A percentile compares a stretch with the other conserved stretches of the same genome.
phyloP scores from a whole-genome alignment of 2,113 vertebrate species.

The Rafetus swinhoei region DNA sequence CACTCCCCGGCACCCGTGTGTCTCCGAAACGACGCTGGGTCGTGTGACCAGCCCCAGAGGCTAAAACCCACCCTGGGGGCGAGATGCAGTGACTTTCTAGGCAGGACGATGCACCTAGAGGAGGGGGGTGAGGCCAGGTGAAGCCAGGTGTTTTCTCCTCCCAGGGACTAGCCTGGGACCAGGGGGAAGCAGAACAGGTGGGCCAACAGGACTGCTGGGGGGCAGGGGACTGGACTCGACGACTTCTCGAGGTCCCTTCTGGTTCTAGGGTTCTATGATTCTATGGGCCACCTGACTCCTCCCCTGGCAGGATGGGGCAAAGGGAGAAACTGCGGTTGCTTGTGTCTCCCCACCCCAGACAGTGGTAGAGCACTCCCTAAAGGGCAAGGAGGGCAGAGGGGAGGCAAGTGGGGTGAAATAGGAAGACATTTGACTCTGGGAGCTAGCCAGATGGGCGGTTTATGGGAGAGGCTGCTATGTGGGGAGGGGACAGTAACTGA shows the following conservation, averaged over 20 bases:
- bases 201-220: neutral
- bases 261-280: too few species aligned
- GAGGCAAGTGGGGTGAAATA: neutral
- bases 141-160: neutral
- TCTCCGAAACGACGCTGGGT: neutral
- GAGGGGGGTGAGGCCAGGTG: neutral
- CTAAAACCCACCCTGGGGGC: neutral
- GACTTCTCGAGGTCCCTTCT: too few species aligned
- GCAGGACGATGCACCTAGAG: neutral
- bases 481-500: too few species aligned
- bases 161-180: neutral
- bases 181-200: neutral
- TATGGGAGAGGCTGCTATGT: neutral
- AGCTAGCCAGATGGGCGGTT: neutral
- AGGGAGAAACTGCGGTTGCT: neutral
- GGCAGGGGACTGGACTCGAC: neutral
- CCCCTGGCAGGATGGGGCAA: neutral
- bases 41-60: neutral
- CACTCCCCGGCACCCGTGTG: neutral
- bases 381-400: neutral
- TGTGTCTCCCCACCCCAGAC: neutral
- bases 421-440: neutral
- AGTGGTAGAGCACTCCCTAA: neutral
- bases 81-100: neutral
- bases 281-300: neutral